Percentiles rank a stretch among this genome's conserved stretches.
phyloP scores from a whole-genome alignment of 2,113 vertebrate genomes.

The Meleagris gallopavo region DNA sequence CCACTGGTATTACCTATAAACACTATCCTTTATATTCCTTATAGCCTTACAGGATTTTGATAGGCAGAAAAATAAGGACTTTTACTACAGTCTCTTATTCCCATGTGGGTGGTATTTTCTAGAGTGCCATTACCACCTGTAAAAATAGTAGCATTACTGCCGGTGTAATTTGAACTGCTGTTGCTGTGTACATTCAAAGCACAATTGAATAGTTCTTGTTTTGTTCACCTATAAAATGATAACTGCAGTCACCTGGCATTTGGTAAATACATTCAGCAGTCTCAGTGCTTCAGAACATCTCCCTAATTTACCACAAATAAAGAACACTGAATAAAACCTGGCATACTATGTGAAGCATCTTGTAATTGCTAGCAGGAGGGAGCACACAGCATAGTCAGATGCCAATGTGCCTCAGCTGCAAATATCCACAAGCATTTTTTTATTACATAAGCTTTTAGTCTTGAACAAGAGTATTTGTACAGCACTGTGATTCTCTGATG shows the following conservation, averaged over 20 bases:
- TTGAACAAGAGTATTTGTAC: background rate
- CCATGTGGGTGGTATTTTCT: slow-evolving; percentile 24
- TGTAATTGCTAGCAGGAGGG: background rate
- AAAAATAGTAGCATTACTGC: slow-evolving; percentile 45
- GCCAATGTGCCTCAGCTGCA: background rate
- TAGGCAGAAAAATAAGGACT: slow-evolving; percentile 27
- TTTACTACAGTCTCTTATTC: slow-evolving; percentile 3
- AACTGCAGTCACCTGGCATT: slow-evolving; percentile 6
- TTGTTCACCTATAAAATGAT: slow-evolving; percentile 9
- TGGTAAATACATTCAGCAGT: background rate
- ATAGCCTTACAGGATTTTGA: background rate
- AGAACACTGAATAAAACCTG: background rate
- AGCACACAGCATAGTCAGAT: background rate
- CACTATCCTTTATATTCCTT: background rate
- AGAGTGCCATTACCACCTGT: slow-evolving; percentile 16
- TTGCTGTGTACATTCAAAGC: background rate
- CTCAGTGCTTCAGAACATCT: background rate
- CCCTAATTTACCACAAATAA: slow-evolving; percentile 22
- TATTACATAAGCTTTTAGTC: background rate
- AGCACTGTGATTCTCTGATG: background rate
- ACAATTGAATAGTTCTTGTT: background rate
- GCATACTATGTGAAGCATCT: background rate
- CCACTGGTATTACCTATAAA: background rate
- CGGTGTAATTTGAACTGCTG: slow-evolving; percentile 28
- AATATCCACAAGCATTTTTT: background rate